Conservation (phyloP, 2,888 invertebrate species). For the Caenorhabditis angaria region DNA sequence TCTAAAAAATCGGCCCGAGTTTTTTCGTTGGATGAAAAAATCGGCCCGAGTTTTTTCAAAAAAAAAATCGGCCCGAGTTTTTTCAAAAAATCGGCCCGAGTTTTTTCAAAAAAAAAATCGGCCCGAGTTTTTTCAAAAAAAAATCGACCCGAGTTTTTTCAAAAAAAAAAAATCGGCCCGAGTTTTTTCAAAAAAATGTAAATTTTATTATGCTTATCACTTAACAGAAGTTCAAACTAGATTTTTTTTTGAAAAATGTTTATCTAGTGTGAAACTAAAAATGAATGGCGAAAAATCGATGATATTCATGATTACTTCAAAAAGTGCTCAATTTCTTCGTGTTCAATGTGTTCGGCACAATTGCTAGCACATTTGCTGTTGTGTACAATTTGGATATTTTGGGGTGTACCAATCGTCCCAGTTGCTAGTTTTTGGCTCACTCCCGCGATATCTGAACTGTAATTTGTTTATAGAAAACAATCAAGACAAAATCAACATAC, state of each 20-base stretch:
- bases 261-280: not conserved
- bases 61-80: no score
- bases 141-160: no score
- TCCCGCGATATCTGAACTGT: constrained; percentile 38
- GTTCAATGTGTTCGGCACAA: not conserved
- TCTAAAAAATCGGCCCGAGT: no score
- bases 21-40: no score
- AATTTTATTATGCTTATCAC: not conserved
- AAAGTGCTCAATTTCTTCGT: not conserved
- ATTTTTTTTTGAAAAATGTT: not conserved
- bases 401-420: constrained; percentile 52
- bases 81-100: no score
- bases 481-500: constrained; percentile 14
- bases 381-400: constrained; percentile 37
- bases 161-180: no score
- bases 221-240: not conserved
- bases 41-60: no score
- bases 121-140: no score
- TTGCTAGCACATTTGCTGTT: constrained; percentile 32
- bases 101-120: no score
- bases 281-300: not conserved
- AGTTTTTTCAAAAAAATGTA: no score
- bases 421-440: constrained; percentile 30
- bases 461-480: not conserved
- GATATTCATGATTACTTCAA: not conserved